Evolutionary conservation across 2,113 vertebrate species (phyloP), one percentile per base, ranked within the genome.

Genomic region (Empidonax traillii): DNA sequence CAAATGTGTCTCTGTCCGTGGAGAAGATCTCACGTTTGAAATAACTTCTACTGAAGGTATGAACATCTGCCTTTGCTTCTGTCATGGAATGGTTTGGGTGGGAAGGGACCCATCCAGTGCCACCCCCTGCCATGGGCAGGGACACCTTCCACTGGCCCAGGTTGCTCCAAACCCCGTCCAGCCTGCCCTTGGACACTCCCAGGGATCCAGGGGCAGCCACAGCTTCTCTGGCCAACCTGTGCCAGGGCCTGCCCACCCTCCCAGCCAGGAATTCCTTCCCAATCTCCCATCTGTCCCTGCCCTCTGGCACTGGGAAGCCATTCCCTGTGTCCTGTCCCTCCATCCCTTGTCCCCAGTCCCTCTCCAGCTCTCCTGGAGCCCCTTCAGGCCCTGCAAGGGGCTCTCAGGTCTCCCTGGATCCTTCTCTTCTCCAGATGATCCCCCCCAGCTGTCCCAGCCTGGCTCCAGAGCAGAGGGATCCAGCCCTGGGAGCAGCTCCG

Each of bases 1-100:
- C 98, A 98, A 98, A 99, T 99, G 98, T 98, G 98, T 98, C 98
- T 98, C 98, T 98, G 98, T 96, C 98, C 88, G 98, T 97, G 97
- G 97, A 98, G 96, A 96, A 98, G 98, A 97, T 98, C 98, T 98
- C 96, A 98, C 97, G 0, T 95, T 95, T 97, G 96, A 97, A 95
- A 24, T 69, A 81, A 94, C 91, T 96, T 92, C 85, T 87, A 23
- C 68, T 73, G 82, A 96, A 97, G 97, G 97, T 98, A 96, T 20
- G 94, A 17, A 5, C 35, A 5, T 31, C n/a, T 92, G 13, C 33
- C n/a, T 19, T 24, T 31, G 4, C 46, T 52, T 59, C 46, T 33
- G 18, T 52, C 61, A 5, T 59, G 86, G 68, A 3, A 28, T 66
- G 55, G 8, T 0, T 25, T 51, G 66, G 46, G 46, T 20, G 9